Conservation (phyloP, 1,140 invertebrate species). For the Penaeus japonicus region DNA sequence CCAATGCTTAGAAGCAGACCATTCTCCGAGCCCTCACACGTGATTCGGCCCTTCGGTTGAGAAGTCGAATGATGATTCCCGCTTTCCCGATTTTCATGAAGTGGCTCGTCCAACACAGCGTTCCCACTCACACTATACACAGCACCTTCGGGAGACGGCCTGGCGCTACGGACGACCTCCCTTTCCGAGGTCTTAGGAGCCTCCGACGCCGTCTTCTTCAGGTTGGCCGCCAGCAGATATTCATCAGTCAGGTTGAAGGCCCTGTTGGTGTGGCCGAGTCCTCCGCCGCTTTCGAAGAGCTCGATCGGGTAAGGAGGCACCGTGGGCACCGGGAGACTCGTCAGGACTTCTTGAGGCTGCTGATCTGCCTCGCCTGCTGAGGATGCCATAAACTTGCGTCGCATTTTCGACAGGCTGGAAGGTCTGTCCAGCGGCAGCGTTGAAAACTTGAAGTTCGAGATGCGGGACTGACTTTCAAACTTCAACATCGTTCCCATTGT, state of each 20-base stretch:
- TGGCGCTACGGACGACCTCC: constrained; percentile 4
- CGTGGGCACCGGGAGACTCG: constrained; percentile 53
- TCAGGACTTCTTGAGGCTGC: neutral
- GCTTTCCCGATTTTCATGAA: neutral
- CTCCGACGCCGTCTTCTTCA: constrained; percentile 11
- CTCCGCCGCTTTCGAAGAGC: constrained; percentile 44
- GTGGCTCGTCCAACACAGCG: constrained; percentile 16
- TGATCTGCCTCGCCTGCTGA: neutral
- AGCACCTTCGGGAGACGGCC: constrained; percentile 32
- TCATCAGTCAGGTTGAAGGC: constrained; percentile 54
- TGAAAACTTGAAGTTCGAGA: constrained; percentile 40
- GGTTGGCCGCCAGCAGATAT: constrained; percentile 19
- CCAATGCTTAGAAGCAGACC: no score
- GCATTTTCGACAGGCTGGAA: constrained; percentile 26
- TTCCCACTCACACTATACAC: constrained; percentile 35
- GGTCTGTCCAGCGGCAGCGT: constrained; percentile 38
- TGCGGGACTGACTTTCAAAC: constrained; percentile 35
- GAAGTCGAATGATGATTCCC: neutral
- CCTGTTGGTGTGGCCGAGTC: constrained; percentile 49
- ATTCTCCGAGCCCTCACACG: no score
- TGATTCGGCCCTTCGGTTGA: neutral
- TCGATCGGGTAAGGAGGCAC: constrained; percentile 59
- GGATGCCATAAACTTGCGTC: constrained; percentile 11
- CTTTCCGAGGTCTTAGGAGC: neutral
- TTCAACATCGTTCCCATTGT: constrained; percentile 36